Base-by-base conservation (phyloP, 2,888 invertebrate genomes). In the Tachina grossa region DNA sequence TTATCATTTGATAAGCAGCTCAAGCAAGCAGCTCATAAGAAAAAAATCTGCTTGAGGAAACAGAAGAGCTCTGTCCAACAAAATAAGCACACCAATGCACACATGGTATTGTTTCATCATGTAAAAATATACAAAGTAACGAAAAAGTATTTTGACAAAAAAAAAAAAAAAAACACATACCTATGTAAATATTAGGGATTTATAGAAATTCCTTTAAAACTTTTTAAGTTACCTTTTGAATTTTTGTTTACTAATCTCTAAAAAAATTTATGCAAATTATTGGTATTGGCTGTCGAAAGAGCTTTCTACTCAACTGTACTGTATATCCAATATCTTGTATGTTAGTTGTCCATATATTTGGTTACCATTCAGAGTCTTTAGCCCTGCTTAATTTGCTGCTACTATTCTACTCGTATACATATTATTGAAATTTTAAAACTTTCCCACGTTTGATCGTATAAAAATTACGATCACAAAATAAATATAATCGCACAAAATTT, bases 371-470 rank as follows among this genome's bases (percentile, higher is more conserved):
- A 59, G 45, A 53, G 39, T 68, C 13, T 69, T 63, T 83, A 39
- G 47, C 22, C 19, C n/a, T 31, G 13, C 16, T 74, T 49, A 47
- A 41, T 19, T 63, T 57, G n/a, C 47, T 49, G 14, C 49, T 51
- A 39, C 47, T 69, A 49, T 68, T 66, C 51, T 39, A 3, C 39
- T 51, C 19, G 19, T 55, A 39, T 43, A 16, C 31, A 49, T 81
- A 51, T 55, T 59, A 57, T 69, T 55, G 22, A 81, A n/a, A 57
- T 53, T 55, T 39, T n/a, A 74, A 68, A 81, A 71, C n/a, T 76
- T 85, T 85, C 85, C 83, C 85, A 85, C 85, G 85, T 83, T 85
- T 41, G 11, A 61, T 53, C 65, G 53, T 79, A 22, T 65, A 57
- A 59, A 82, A 76, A 71, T 68, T 77, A 61, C 75, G 63, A 66